Base-by-base conservation (phyloP, 1,140 invertebrate species). In the Phocides pigmalion region DNA sequence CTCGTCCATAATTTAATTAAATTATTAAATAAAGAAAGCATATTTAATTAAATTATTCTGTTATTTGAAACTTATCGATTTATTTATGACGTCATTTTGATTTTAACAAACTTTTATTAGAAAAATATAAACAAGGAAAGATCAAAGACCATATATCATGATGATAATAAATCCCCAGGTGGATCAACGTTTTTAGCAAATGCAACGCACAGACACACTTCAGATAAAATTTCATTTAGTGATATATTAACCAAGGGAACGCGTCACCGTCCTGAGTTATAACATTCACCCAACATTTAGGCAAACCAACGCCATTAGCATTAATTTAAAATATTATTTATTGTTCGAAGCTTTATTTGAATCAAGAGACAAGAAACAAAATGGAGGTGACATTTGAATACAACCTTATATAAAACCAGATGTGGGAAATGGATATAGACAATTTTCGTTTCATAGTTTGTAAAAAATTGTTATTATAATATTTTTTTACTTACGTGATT, bases 241-340 rank as follows among this genome's bases (percentile, higher is more conserved):
- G 17, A 61, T 74, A 69, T 74, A 76, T 76, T 77, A 72, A 72
- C 28, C 54, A 64, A 71, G 66, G 66, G 64, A 64, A 69, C 46
- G 68, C 66, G 74, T 71, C 70, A 65, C 67, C 59, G 62, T 47
- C 63, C 68, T 79, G 73, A 79, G 71, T 79, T 79, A 79, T 68
- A 64, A 53, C 75, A 61, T 68, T 69, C 70, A 69, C 66, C 68
- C 67, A 47, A 46, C 67, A 50, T 66, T 74, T 67, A 64, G 70
- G 70, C 64, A 49, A 72, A 73, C 68, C 71, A 56, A 54, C 47
- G 62, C 76, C 68, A 75, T 80, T 80, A 77, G 61, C 77, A 80
- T 80, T 77, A 77, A 80, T 80, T 75, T 77, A 69, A 75, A 77
- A 77, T 79, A 79, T 79, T 77, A 77, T 79, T 79, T 79, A 79